Base-by-base conservation (phyloP, 2,113 vertebrate genomes). In the Chamaetylas fuelleborni region DNA sequence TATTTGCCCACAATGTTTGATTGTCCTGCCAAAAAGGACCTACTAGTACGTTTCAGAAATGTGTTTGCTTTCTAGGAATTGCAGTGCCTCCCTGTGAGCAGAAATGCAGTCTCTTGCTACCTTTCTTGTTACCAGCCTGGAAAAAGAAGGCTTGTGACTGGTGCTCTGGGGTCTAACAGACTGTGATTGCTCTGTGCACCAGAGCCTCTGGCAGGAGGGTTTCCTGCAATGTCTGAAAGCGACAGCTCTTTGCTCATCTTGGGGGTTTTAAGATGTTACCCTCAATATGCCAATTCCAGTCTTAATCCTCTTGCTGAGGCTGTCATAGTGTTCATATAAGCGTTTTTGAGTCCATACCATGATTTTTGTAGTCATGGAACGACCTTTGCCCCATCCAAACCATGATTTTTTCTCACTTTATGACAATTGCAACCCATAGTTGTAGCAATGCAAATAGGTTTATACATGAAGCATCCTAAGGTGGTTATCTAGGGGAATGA, bases 201-300 rank as follows among this genome's bases (percentile, higher is more conserved):
- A 72, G 61, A 61, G 13, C 31, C 2, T 1, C 26, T 70, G 0
- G 11, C 1, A 0, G 36, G 20, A 85, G 78, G 36, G 47, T 80
- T 92, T 89, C 80, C 53, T 85, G 19, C 38, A 42, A 61, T 82
- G 42, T 88, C 58, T 87, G 54, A 72, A 93, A 69, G 89, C 80
- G 87, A 82, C 78, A 84, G 93, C 31, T 91, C 42, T 23, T 82
- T 88, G 42, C 84, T 88, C 9, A 2, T 85, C 91, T 85, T 26
- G 10, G 45, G 23, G 36, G 3, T 50, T 93, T 91, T 43, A 67
- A 64, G 43, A 72, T 57, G 62, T 82, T 90, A 73, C 85, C 81
- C 90, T 92, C 90, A 90, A 91, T 94, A 58, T 92, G 84, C 74
- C 93, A 93, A 38, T 45, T 86, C 47, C 50, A 22, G 38, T 70